phyloP scores from a whole-genome alignment of 2,113 vertebrate species.

The Poeciliopsis retropinna region DNA sequence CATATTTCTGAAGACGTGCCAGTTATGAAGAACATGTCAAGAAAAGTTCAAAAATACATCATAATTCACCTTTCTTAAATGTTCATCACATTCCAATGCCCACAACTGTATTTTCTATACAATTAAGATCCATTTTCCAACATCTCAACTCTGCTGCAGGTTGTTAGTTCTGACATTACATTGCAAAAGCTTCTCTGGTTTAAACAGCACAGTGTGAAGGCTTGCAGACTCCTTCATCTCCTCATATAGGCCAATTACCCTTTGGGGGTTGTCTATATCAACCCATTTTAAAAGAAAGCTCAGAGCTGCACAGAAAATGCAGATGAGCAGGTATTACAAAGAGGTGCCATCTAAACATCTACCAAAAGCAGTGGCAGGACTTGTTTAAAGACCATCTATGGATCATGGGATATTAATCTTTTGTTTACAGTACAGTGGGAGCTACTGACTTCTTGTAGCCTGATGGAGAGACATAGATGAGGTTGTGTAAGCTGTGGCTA shows the following conservation, averaged over 20 bases:
- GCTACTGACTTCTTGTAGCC: slow-evolving; percentile 66
- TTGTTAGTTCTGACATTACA: slow-evolving; percentile 34
- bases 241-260: slow-evolving; percentile 46
- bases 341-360: slow-evolving; percentile 57
- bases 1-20: slow-evolving; percentile 18
- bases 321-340: slow-evolving; percentile 57
- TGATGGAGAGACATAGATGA: slow-evolving; percentile 62
- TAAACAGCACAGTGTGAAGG: slow-evolving; percentile 25
- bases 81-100: not conserved
- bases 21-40: slow-evolving; percentile 6
- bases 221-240: slow-evolving; percentile 6
- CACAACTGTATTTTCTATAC: slow-evolving; percentile 8
- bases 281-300: slow-evolving; percentile 51
- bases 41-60: slow-evolving; percentile 10
- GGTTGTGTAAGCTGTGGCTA: slow-evolving; percentile 47
- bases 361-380: slow-evolving; percentile 58
- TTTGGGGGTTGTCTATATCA: slow-evolving; percentile 31
- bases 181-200: slow-evolving; percentile 27
- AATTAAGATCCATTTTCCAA: slow-evolving; percentile 23
- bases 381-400: slow-evolving; percentile 75
- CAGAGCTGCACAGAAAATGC: slow-evolving; percentile 20
- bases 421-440: slow-evolving; percentile 79
- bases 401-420: slow-evolving; percentile 80
- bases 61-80: slow-evolving; percentile 11
- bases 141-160: slow-evolving; percentile 1